A percentile compares a stretch with the other conserved stretches of the same genome.
Conservation (phyloP, 1,140 invertebrate genomes). For the Euborellia annulipes region DNA sequence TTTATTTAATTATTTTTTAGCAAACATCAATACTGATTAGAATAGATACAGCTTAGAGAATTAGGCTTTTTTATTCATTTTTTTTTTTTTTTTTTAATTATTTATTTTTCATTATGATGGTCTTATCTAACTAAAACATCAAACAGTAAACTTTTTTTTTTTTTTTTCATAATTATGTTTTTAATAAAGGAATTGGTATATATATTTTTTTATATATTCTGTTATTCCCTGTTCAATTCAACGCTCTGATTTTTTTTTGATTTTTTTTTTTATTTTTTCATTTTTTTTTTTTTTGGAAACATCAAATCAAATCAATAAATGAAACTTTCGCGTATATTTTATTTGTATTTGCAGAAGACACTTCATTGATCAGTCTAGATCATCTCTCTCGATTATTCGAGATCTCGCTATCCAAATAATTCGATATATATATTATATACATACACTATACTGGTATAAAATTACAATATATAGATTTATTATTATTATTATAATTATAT, state of each 20-base stretch:
- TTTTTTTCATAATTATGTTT: no score
- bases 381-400: neutral
- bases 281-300: slow-evolving; percentile 15
- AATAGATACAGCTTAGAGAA: no score
- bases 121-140: no score
- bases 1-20: no score
- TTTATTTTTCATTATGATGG: no score
- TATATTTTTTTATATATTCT: slow-evolving; percentile 1
- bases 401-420: neutral
- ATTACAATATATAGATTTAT: neutral
- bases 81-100: no score
- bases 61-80: no score
- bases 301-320: slow-evolving; percentile 14
- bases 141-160: no score
- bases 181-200: no score
- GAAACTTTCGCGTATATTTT: slow-evolving; percentile 1
- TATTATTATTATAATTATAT: neutral
- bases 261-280: slow-evolving; percentile 1
- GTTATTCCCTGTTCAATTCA: neutral
- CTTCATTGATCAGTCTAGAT: neutral
- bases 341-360: slow-evolving; percentile 3
- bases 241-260: neutral
- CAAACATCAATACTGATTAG: no score
- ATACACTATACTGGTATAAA: neutral
- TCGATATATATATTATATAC: neutral